phyloP scores from a whole-genome alignment of 2,113 vertebrate genomes.

The Trichomycterus rosablanca region DNA sequence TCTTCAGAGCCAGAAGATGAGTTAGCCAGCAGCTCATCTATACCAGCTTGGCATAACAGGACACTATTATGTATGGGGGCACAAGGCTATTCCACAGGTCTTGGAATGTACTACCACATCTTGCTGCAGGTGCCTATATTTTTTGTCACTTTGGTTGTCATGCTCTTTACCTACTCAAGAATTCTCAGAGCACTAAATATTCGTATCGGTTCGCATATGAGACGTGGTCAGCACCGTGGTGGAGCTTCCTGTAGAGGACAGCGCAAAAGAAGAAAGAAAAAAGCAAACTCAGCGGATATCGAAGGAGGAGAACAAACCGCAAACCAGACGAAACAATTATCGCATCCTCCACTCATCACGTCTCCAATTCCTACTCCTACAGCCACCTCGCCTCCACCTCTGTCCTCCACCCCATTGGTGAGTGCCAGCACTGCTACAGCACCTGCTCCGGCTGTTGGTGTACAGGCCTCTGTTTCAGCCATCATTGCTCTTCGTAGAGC shows the following conservation, averaged over 20 bases:
- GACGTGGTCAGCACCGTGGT: constrained; percentile 14
- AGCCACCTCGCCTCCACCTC: constrained; percentile 82
- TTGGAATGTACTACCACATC: constrained; percentile 92
- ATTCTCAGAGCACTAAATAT: constrained; percentile 96
- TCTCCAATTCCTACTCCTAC: constrained; percentile 75
- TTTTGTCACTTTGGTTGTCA: constrained; percentile 88
- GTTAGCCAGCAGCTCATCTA: not conserved
- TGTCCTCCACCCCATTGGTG: constrained; percentile 68
- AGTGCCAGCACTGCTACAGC: constrained; percentile 77
- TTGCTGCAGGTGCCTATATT: constrained; percentile 94
- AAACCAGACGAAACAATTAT: constrained; percentile 25
- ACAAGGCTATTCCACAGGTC: constrained; percentile 83
- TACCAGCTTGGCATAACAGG: constrained; percentile 23
- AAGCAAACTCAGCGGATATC: constrained; percentile 59
- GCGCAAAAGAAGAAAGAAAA: constrained; percentile 83
- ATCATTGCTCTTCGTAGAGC: constrained; percentile 94
- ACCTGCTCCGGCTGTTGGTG: constrained; percentile 80
- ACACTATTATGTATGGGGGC: constrained; percentile 59
- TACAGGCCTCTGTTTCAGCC: constrained; percentile 94
- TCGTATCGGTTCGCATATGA: constrained; percentile 69
- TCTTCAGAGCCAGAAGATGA: constrained; percentile 53
- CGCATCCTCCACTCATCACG: constrained; percentile 26
- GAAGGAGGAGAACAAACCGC: constrained; percentile 21
- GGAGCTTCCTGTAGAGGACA: constrained; percentile 81
- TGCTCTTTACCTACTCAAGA: constrained; percentile 95